Base-by-base conservation (phyloP, 2,113 vertebrate genomes). In the Mormyrus iriodes region DNA sequence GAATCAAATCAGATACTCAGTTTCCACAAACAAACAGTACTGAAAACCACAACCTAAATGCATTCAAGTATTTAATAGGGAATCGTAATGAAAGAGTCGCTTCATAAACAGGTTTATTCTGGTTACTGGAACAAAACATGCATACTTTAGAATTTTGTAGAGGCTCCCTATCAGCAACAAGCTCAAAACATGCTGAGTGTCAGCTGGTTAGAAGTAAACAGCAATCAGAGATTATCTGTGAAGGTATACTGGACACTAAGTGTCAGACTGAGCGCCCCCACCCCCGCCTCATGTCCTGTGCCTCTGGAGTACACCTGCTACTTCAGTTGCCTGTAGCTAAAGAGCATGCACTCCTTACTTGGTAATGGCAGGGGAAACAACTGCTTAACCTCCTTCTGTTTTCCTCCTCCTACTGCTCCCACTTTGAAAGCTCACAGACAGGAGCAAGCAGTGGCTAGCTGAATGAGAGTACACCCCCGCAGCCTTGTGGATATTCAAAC, bases 1-100 rank as follows among this genome's bases (percentile, higher is more conserved):
- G 91, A 92, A 93, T 92, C 93, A 89, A 86, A 87, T 24, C 19
- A 83, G 42, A 83, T 83, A 83, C 42, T 85, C 46, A 3, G 24
- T 86, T 35, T 49, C 48, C 49, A 53, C 27, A 86, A 86, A 86
- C 48, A 86, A 86, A 86, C 51, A 52, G 46, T 51, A 27, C 84
- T n/a, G 84, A 19, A 31, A 58, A 42, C 52, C 17, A 15, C 21
- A 4, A 42, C 52, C 52, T 52, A 27, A 86, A 86, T 31, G n/a
- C 83, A 48, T 46, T 48, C 46, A n/a, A 13, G 83, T 48, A 27
- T 52, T 52, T 52, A 55, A 27, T 39, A 85, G 10, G 8, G 51
- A 87, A 21, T 87, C 15, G 2, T 52, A 35, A 86, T 61, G 85
- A 21, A 52, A 17, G n/a, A 3, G 87, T 5, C 24, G 27, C 61